Percentiles rank a stretch among this genome's conserved stretches.
These are phyloP conservation scores for Notospermus geniculatus DNA, from an alignment of 1,140 invertebrate species.

Conservation along the genomic window DNA sequence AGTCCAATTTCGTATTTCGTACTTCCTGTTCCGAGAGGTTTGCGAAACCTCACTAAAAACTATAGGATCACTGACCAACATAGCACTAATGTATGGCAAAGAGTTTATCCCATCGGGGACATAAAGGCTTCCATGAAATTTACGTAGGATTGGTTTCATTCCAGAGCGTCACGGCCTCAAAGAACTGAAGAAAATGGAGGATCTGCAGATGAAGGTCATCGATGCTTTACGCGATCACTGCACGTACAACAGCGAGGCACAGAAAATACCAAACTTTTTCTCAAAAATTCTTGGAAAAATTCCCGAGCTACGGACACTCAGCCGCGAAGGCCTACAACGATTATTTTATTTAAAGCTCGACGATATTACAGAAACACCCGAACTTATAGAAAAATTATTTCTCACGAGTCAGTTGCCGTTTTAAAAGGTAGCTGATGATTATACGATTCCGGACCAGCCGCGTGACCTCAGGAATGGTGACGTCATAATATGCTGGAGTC, in stretches of 20 bases:
- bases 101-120: too few relatives aligned
- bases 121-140: too few relatives aligned
- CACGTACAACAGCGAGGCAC: constrained; percentile 87
- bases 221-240: constrained; percentile 89
- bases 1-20: too few relatives aligned
- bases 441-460: too few relatives aligned
- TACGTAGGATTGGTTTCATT: too few relatives aligned
- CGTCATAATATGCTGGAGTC: too few relatives aligned
- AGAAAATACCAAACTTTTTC: constrained; percentile 85
- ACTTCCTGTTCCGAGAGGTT: too few relatives aligned
- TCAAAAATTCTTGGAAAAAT: constrained; percentile 85
- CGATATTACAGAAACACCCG: constrained; percentile 85
- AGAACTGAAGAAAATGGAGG: constrained; percentile 87
- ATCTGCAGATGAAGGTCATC: constrained; percentile 93
- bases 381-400: constrained; percentile 92
- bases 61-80: too few relatives aligned
- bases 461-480: too few relatives aligned
- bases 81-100: too few relatives aligned
- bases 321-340: constrained; percentile 86
- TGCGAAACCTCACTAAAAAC: too few relatives aligned
- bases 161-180: constrained; percentile 88
- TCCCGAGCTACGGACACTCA: constrained; percentile 85
- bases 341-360: constrained; percentile 93
- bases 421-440: constrained; percentile 55
- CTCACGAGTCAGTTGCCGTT: constrained; percentile 85